phyloP scores from a whole-genome alignment of 2,888 invertebrate genomes.

The Rhagophthalmus giganteus region DNA sequence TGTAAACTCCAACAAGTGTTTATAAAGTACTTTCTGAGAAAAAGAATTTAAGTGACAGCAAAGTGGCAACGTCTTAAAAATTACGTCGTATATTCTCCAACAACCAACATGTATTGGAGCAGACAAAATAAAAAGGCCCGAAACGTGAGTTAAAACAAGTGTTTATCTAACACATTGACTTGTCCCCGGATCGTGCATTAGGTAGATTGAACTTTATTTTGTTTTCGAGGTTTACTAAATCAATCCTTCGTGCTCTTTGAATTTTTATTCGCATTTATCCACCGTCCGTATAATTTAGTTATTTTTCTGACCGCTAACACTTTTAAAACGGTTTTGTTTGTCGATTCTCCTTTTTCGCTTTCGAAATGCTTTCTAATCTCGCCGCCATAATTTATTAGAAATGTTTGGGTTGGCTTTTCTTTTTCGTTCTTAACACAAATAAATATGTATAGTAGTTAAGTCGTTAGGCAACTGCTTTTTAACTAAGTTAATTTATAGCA shows the following conservation, averaged over 20 bases:
- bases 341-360: too few species aligned
- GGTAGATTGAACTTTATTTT: conserved; percentile 26
- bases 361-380: too few species aligned
- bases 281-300: conserved; percentile 15
- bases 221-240: conserved; percentile 11
- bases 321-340: conserved; percentile 11
- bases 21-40: too few species aligned
- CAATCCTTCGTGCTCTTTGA: conserved; percentile 19
- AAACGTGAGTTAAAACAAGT: conserved; percentile 15
- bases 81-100: too few species aligned
- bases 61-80: too few species aligned
- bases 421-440: background rate
- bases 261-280: conserved; percentile 16
- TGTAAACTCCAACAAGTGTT: too few species aligned
- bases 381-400: background rate
- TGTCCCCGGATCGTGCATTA: conserved; percentile 22
- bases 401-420: background rate
- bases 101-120: too few species aligned
- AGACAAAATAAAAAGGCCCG: conserved; percentile 8
- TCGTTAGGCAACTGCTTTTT: too few species aligned
- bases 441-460: too few species aligned
- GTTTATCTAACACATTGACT: conserved; percentile 16
- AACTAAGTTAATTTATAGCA: too few species aligned
- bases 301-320: conserved; percentile 18
- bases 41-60: too few species aligned